Evolutionary conservation across 2,888 invertebrate genomes (phyloP).

Genomic region (Agonopterix heracliana): DNA sequence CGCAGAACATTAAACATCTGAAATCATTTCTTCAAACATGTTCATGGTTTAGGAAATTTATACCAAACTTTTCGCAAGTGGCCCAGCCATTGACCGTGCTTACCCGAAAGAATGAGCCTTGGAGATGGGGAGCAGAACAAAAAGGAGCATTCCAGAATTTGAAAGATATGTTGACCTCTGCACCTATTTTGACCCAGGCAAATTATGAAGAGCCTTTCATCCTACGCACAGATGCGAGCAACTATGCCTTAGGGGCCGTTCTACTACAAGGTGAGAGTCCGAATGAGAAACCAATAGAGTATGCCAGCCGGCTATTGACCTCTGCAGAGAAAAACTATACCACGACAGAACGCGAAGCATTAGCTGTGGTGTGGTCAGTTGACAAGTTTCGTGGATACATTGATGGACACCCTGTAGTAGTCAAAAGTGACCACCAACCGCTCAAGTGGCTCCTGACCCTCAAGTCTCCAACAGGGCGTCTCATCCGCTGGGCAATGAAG

Average conservation of each 20-base stretch:
- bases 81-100: conserved; percentile 26
- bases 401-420: conserved; percentile 35
- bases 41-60: conserved; percentile 32
- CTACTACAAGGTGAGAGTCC: conserved; percentile 23
- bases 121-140: conserved; percentile 24
- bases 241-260: conserved; percentile 26
- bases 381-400: conserved; percentile 24
- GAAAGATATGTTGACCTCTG: conserved; percentile 14
- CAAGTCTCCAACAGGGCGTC: conserved; percentile 43
- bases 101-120: conserved; percentile 24
- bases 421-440: conserved; percentile 51
- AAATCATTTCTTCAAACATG: conserved; percentile 22
- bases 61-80: conserved; percentile 20
- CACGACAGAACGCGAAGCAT: conserved; percentile 45
- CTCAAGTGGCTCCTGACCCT: conserved; percentile 46
- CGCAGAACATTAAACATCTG: conserved; percentile 14
- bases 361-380: conserved; percentile 18
- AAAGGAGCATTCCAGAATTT: conserved; percentile 14
- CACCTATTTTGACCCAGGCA: conserved; percentile 22
- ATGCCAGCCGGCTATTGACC: conserved; percentile 20
- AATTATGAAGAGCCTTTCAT: conserved; percentile 24
- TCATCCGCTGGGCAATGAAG: conserved; percentile 51
- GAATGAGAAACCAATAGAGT: conserved; percentile 19
- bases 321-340: conserved; percentile 40
- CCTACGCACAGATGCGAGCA: conserved; percentile 29